phyloP scores from a whole-genome alignment of 1,140 invertebrate genomes.

The Bombus cullumanus region DNA sequence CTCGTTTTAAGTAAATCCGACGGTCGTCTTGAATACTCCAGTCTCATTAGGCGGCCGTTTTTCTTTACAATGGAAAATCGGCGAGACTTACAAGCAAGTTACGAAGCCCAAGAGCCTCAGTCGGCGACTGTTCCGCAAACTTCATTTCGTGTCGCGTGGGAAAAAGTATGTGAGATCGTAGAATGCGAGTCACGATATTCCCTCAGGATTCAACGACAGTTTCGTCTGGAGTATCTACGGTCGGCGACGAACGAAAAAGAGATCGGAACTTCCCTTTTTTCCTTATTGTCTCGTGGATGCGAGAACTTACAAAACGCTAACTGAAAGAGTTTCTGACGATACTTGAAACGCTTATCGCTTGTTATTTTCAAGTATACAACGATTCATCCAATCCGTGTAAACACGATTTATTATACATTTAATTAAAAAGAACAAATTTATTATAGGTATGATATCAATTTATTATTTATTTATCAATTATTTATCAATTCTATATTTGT shows the following conservation, averaged over 20 bases:
- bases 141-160: slow-evolving; percentile 48
- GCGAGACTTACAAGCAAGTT: slow-evolving; percentile 14
- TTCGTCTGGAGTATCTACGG: slow-evolving; percentile 30
- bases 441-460: too few relatives aligned
- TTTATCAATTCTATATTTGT: neutral
- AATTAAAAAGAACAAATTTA: neutral
- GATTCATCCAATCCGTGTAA: neutral
- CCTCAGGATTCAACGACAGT: slow-evolving; percentile 46
- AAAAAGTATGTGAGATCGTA: slow-evolving; percentile 48
- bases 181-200: slow-evolving; percentile 54
- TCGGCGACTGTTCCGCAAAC: slow-evolving; percentile 46
- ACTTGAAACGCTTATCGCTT: neutral
- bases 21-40: neutral
- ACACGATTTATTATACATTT: neutral
- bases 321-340: slow-evolving; percentile 4
- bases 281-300: slow-evolving; percentile 22
- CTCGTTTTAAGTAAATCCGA: neutral
- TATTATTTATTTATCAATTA: too few relatives aligned
- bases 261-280: neutral
- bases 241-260: slow-evolving; percentile 13
- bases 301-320: slow-evolving; percentile 18
- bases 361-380: neutral
- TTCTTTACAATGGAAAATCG: slow-evolving; percentile 39
- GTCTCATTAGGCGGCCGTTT: slow-evolving; percentile 20
- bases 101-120: slow-evolving; percentile 33